Evolutionary conservation across 2,888 invertebrate species (phyloP).

Genomic region (Drosophila colorata): DNA sequence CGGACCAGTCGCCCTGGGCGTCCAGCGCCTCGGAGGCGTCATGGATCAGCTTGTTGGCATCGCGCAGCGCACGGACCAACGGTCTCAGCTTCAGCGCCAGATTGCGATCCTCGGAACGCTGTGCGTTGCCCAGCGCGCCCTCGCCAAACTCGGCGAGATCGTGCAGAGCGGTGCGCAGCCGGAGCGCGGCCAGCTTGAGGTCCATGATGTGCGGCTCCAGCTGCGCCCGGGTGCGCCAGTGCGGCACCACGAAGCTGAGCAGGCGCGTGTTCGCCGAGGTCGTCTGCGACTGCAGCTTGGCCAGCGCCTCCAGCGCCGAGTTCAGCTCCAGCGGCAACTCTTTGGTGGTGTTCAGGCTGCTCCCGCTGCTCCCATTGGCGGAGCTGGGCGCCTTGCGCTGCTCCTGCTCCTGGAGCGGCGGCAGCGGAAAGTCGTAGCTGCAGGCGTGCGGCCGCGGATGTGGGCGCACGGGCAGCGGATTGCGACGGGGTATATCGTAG

Average conservation of each 20-base stretch:
- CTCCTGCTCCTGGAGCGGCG: slow-evolving; percentile 75
- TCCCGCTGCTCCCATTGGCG: slow-evolving; percentile 25
- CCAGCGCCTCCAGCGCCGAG: slow-evolving; percentile 91
- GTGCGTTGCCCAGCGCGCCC: slow-evolving; percentile 94
- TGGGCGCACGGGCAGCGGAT: slow-evolving; percentile 84
- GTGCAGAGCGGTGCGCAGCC: slow-evolving; percentile 92
- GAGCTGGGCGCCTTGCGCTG: slow-evolving; percentile 31
- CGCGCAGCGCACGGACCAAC: slow-evolving; percentile 91
- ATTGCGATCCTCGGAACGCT: slow-evolving; percentile 92
- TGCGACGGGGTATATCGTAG: slow-evolving; percentile 89
- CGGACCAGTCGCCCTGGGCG: slow-evolving; percentile 92
- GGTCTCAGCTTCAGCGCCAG: slow-evolving; percentile 91
- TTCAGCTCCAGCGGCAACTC: slow-evolving; percentile 91
- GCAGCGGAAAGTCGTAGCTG: slow-evolving; percentile 88
- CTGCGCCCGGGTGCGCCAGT: slow-evolving; percentile 93
- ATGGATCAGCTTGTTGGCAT: slow-evolving; percentile 92
- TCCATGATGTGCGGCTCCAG: slow-evolving; percentile 92
- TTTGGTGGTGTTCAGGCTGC: slow-evolving; percentile 82
- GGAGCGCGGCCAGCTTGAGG: slow-evolving; percentile 92
- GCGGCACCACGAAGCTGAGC: slow-evolving; percentile 91
- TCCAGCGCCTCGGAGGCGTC: slow-evolving; percentile 91
- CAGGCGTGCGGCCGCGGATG: slow-evolving; percentile 59
- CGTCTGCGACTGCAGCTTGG: slow-evolving; percentile 92
- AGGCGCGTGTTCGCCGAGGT: slow-evolving; percentile 92
- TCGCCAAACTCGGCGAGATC: slow-evolving; percentile 96